Conservation (phyloP, 2,888 invertebrate species). For the Poecilus cupreus region DNA sequence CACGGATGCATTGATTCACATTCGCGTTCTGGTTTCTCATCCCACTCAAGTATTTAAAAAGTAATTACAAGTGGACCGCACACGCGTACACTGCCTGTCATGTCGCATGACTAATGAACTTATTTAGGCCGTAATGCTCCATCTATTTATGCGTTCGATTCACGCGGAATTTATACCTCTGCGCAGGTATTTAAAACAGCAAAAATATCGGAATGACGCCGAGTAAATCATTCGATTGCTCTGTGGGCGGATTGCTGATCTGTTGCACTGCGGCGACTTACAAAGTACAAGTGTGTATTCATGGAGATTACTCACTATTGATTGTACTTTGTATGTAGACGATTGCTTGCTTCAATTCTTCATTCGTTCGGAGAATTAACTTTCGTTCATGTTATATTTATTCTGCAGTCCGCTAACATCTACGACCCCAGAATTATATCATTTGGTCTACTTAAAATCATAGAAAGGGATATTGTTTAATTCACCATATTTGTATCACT, state of each 20-base stretch:
- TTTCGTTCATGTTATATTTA: too few species aligned
- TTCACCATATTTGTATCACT: too few species aligned
- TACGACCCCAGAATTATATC: too few species aligned
- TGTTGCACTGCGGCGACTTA: neutral
- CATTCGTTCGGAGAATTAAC: too few species aligned
- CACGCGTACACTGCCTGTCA: neutral
- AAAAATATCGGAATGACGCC: neutral
- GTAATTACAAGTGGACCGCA: slow-evolving; percentile 34
- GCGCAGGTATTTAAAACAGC: slow-evolving; percentile 3
- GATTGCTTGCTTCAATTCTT: neutral
- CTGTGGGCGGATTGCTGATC: neutral
- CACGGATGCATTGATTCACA: too few species aligned
- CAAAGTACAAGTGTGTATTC: neutral
- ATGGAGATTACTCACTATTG: too few species aligned
- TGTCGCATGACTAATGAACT: slow-evolving; percentile 27
- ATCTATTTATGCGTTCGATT: slow-evolving; percentile 30
- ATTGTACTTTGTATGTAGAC: too few species aligned
- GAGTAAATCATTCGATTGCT: neutral
- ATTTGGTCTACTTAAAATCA: too few species aligned
- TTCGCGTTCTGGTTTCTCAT: neutral
- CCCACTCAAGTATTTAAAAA: slow-evolving; percentile 34
- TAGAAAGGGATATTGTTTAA: too few species aligned
- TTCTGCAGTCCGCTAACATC: too few species aligned
- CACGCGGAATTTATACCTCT: neutral
- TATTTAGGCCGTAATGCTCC: slow-evolving; percentile 15